Conservation (phyloP, 2,113 vertebrate species). For the Tringa solitaria region DNA sequence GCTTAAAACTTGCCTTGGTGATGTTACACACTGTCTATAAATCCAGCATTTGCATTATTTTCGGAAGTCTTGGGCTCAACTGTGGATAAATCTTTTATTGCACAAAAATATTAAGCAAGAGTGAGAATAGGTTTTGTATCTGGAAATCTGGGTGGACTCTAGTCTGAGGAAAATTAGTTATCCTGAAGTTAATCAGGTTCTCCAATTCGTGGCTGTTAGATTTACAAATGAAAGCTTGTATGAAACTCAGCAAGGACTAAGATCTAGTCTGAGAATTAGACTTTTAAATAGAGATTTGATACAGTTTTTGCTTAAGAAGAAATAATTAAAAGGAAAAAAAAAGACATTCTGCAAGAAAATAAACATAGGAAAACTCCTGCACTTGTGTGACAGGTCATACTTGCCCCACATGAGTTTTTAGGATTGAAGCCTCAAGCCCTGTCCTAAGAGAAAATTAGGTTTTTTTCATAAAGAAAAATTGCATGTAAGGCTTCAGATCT, state of each 20-base stretch:
- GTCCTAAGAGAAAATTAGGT: fast-evolving
- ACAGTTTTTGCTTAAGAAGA: not conserved
- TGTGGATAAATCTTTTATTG: not conserved
- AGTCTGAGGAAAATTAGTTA: not conserved
- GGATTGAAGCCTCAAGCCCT: not conserved
- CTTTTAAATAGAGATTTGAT: not conserved
- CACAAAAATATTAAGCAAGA: not conserved
- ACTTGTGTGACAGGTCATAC: not conserved
- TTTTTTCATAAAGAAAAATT: not conserved
- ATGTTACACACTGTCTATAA: not conserved
- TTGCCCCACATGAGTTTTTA: fast-evolving
- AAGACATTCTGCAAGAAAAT: not conserved
- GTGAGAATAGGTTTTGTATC: not conserved
- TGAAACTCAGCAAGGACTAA: not conserved
- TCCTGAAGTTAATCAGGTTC: not conserved
- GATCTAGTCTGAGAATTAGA: not conserved
- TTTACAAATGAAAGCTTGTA: not conserved
- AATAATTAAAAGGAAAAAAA: not conserved
- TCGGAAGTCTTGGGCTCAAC: not conserved
- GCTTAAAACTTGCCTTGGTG: not conserved
- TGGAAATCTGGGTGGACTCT: not conserved
- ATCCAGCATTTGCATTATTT: not conserved
- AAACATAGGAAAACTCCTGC: fast-evolving
- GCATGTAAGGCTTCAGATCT: not conserved
- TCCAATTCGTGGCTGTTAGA: not conserved